Percentiles rank a stretch among this genome's conserved stretches.
Conservation (phyloP, 2,113 vertebrate species). For the Passer montanus region DNA sequence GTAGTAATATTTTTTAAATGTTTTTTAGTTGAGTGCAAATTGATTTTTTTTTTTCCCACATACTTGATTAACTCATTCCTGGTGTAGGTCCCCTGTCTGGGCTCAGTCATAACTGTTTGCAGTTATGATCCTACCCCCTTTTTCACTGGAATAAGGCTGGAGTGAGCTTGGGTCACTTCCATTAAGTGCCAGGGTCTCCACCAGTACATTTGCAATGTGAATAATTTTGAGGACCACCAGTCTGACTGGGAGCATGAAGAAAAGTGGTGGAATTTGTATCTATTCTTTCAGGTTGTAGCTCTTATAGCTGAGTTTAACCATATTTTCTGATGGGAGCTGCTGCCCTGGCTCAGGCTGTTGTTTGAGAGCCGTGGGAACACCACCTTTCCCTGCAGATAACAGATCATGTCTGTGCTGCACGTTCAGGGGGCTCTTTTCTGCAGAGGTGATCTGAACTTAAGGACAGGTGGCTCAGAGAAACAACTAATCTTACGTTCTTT, state of each 20-base stretch:
- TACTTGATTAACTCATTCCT: background rate
- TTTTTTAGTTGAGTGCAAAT: background rate
- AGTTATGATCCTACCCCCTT: background rate
- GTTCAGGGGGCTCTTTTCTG: conserved; percentile 37
- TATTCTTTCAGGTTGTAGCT: background rate
- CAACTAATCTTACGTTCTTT: conserved; percentile 56
- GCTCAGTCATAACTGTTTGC: background rate
- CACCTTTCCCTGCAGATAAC: conserved; percentile 10
- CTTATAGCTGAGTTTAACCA: background rate
- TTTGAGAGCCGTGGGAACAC: conserved; percentile 72
- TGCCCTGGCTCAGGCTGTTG: background rate
- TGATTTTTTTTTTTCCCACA: background rate
- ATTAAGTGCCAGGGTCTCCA: background rate
- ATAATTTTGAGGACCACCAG: background rate
- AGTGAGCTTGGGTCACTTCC: background rate
- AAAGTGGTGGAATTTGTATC: background rate
- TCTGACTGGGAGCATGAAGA: background rate
- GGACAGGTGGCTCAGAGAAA: conserved; percentile 70
- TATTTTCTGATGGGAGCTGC: background rate
- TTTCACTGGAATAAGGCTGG: background rate
- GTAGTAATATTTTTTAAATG: background rate
- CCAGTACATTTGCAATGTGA: no score
- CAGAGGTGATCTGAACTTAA: conserved; percentile 7
- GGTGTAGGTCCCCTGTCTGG: background rate
- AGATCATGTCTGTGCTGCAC: background rate